Evolutionary conservation across 2,888 invertebrate genomes (phyloP), one percentile per base, ranked within the genome.

Genomic region (Parnassius smintheus): DNA sequence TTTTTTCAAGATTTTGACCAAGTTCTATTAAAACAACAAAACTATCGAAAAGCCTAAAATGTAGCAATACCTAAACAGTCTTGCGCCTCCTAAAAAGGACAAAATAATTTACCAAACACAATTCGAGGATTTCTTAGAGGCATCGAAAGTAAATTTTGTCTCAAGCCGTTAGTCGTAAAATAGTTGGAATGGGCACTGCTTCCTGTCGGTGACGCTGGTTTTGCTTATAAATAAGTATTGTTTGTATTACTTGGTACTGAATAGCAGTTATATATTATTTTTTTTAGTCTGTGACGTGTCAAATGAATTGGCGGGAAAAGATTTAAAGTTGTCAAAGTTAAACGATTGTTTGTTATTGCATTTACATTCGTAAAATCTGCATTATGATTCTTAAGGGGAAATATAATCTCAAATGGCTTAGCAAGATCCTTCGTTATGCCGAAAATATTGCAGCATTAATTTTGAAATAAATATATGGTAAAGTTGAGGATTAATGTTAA

Each of bases 141-240:
- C 49, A 44, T 54, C 54, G 53, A 59, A 53, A 59, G 25, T 46
- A 53, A 22, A 59, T 11, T 52, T 49, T 13, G 49, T 52, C 35
- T n/a, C 25, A 25, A 42, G 60, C 60, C 60, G 60, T 54, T 60
- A 60, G 48, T 60, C 60, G 54, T 60, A 60, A 60, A 60, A 54
- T 49, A 49, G 12, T 48, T 49, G 54, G 25, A 45, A 52, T 25
- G 22, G 51, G 35, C 12, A 35, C 45, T 22, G 44, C 9, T 58
- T 22, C 54, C 60, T 51, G 60, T 41, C 54, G 22, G 49, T 42
- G 49, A n/a, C 45, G 52, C 9, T 10, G 12, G 46, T 25, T 44
- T 25, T 18, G 54, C 10, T 54, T 54, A 54, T 54, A 54, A 54
- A 54, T 54, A 54, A 42, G 54, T 18, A 10, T 54, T 54, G 54